Evolutionary conservation across 1,140 invertebrate species (phyloP).

Genomic region (Grapholita molesta): DNA sequence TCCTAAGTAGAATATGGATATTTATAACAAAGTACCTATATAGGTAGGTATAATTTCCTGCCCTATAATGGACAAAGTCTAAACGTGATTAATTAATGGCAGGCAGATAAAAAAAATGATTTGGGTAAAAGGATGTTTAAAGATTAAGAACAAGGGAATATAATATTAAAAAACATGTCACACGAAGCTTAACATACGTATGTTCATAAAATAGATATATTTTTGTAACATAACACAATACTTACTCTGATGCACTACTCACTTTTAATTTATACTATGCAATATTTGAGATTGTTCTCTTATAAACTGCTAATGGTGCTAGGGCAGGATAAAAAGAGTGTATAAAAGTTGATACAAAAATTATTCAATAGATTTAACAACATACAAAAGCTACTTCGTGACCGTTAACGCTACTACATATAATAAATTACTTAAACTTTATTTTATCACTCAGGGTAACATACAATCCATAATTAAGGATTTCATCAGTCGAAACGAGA

Average conservation of each 20-base stretch:
- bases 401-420: constrained; percentile 45
- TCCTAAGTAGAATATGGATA: neutral
- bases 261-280: neutral
- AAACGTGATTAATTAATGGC: neutral
- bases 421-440: constrained; percentile 60
- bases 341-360: constrained; percentile 76
- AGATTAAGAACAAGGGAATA: neutral
- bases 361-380: constrained; percentile 74
- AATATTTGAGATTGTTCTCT: neutral
- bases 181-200: neutral
- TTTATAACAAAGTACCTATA: neutral
- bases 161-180: neutral
- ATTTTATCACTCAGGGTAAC: constrained; percentile 57
- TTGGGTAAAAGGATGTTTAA: neutral
- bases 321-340: constrained; percentile 75
- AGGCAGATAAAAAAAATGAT: neutral
- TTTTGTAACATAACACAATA: neutral
- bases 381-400: constrained; percentile 74
- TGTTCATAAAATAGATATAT: neutral
- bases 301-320: constrained; percentile 59
- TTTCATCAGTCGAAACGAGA: constrained; percentile 40
- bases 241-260: neutral
- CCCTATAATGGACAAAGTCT: neutral
- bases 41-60: neutral
- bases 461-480: constrained; percentile 39